phyloP scores from a whole-genome alignment of 2,888 invertebrate genomes.

The Sisyra terminalis region DNA sequence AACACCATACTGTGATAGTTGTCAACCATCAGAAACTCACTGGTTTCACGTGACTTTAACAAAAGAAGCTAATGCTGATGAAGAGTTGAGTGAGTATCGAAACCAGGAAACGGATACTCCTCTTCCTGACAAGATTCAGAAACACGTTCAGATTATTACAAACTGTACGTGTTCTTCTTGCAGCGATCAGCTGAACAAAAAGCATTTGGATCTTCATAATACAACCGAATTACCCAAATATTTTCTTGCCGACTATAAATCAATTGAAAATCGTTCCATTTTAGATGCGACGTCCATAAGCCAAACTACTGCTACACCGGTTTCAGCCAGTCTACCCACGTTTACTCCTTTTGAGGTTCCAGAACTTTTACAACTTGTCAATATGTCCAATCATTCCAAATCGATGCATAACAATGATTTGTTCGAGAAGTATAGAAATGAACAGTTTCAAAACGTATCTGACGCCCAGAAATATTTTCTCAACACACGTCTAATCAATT shows the following conservation, averaged over 20 bases:
- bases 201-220: conserved; percentile 28
- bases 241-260: conserved; percentile 16
- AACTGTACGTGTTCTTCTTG: conserved; percentile 49
- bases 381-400: conserved; percentile 8
- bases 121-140: conserved; percentile 31
- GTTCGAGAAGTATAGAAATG: conserved; percentile 6
- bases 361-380: conserved; percentile 15
- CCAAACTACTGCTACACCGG: neutral
- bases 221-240: conserved; percentile 28
- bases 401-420: neutral
- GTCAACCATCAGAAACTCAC: conserved; percentile 42
- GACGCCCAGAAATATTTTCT: conserved; percentile 17
- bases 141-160: conserved; percentile 45
- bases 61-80: conserved; percentile 4
- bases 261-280: too few relatives aligned
- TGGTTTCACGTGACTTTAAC: conserved; percentile 35
- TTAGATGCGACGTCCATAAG: conserved; percentile 5
- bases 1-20: conserved; percentile 51
- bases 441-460: conserved; percentile 11
- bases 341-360: conserved; percentile 19
- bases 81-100: conserved; percentile 5
- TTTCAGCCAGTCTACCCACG: neutral
- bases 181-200: conserved; percentile 26
- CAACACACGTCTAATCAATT: conserved; percentile 17
- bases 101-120: conserved; percentile 5